These are phyloP conservation scores for Epirrhoe tristata DNA, from an alignment of 2,888 invertebrate genomes.

Conservation along the genomic window DNA sequence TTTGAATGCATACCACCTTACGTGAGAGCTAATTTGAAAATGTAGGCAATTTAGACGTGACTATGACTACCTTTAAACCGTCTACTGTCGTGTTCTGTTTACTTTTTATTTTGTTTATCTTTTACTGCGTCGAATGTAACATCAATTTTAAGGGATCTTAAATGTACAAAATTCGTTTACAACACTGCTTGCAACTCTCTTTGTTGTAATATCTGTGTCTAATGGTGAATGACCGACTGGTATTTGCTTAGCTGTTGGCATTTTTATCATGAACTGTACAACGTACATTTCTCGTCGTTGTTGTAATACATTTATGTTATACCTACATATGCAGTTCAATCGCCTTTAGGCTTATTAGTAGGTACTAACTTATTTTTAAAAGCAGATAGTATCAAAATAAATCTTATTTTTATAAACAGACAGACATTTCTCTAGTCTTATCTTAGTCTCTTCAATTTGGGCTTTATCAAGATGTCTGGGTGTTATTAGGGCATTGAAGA, in stretches of 20 bases:
- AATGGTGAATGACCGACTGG: slow-evolving; percentile 28
- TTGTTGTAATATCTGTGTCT: slow-evolving; percentile 6
- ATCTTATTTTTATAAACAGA: background rate
- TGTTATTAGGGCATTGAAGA: too few species aligned
- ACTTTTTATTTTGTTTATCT: too few species aligned
- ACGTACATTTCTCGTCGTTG: background rate
- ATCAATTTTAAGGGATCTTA: too few species aligned
- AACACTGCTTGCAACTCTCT: background rate
- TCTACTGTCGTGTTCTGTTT: too few species aligned
- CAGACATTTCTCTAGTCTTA: background rate
- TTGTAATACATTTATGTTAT: background rate
- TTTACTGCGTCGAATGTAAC: too few species aligned
- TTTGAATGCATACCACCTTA: background rate
- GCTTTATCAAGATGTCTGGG: background rate
- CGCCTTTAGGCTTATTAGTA: too few species aligned
- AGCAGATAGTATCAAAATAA: background rate
- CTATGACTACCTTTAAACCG: too few species aligned
- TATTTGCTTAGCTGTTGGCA: slow-evolving; percentile 21
- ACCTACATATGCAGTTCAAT: background rate
- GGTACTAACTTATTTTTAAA: too few species aligned
- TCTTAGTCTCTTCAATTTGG: background rate
- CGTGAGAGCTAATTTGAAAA: background rate
- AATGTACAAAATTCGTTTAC: too few species aligned
- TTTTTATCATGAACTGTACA: slow-evolving; percentile 15
- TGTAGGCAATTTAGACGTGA: too few species aligned